Percentiles rank a stretch among this genome's conserved stretches.
These are phyloP conservation scores for Grallaria varia DNA, from an alignment of 2,113 vertebrate genomes.

Conservation along the genomic window DNA sequence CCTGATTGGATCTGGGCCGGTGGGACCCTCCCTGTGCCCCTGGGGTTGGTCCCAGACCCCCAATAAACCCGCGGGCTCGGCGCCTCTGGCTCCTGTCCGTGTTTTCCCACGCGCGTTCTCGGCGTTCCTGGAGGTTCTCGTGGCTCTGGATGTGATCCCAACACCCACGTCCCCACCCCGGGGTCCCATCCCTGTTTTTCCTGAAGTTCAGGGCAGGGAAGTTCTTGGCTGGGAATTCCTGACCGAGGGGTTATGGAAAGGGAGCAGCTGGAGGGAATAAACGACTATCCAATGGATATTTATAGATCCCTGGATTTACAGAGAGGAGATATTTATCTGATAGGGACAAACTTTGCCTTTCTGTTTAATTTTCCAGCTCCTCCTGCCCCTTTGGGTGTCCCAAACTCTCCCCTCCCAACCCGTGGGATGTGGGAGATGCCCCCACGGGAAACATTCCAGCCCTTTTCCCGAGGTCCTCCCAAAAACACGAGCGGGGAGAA, in stretches of 20 bases:
- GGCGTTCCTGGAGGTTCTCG: not conserved
- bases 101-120: not conserved
- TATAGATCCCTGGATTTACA: not conserved
- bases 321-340: not conserved
- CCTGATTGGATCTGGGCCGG: fast-evolving
- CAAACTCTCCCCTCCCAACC: not conserved
- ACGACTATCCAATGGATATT: fast-evolving
- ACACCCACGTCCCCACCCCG: too few species aligned
- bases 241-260: too few species aligned
- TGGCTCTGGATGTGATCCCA: not conserved
- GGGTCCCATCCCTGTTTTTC: fast-evolving
- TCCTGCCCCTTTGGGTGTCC: not conserved
- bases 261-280: not conserved
- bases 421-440: not conserved
- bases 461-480: not conserved
- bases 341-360: not conserved
- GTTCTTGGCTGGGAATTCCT: not conserved
- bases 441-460: not conserved
- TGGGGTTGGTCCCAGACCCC: not conserved
- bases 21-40: fast-evolving
- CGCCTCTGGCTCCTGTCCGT: not conserved
- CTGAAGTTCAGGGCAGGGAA: not conserved
- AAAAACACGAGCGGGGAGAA: fast-evolving
- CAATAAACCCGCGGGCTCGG: not conserved
- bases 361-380: fast-evolving